Conservation (phyloP, 2,888 invertebrate species). For the Andrena bucephala region DNA sequence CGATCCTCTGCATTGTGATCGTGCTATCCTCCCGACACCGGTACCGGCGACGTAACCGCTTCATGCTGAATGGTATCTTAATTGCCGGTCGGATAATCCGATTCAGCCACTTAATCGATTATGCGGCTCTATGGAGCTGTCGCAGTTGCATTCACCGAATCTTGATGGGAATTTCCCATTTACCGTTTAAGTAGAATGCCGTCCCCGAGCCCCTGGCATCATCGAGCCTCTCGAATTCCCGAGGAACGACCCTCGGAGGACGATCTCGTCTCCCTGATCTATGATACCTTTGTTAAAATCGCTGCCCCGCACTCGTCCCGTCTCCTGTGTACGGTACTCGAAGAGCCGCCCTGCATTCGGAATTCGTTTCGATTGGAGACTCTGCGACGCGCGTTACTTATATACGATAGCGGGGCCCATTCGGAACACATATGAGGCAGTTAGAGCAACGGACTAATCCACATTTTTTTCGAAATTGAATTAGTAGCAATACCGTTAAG, state of each 20-base stretch:
- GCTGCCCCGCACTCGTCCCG: not conserved
- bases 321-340: not conserved
- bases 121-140: conserved; percentile 60
- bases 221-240: not conserved
- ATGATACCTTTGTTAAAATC: conserved; percentile 22
- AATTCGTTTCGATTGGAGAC: not conserved
- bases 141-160: conserved; percentile 50
- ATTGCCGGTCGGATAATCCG: conserved; percentile 69
- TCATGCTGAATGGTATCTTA: conserved; percentile 69
- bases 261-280: not conserved
- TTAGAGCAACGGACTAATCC: too few species aligned
- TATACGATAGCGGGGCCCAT: conserved; percentile 39
- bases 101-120: conserved; percentile 72
- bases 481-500: too few species aligned
- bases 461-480: too few species aligned
- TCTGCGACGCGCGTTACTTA: not conserved
- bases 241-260: not conserved
- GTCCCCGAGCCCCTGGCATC: not conserved
- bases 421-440: too few species aligned
- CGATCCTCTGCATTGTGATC: conserved; percentile 73
- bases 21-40: conserved; percentile 66
- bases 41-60: conserved; percentile 68
- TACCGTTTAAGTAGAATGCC: conserved; percentile 41
- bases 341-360: not conserved
- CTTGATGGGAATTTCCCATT: conserved; percentile 53